Evolutionary conservation across 2,113 vertebrate genomes (phyloP).

Genomic region (Scolopax mira): DNA sequence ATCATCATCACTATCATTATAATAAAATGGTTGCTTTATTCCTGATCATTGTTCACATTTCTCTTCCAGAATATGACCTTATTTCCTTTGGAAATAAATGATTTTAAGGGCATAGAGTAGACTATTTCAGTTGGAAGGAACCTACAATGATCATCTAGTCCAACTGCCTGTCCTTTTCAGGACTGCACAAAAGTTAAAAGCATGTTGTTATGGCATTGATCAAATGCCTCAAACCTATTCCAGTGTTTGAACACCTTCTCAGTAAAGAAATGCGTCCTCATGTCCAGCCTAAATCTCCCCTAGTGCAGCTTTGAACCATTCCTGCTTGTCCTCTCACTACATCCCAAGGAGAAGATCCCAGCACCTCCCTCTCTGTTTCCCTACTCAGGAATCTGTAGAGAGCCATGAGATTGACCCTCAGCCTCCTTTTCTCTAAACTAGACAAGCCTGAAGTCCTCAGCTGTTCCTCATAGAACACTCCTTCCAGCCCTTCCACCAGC

Average conservation of each 20-base stretch:
- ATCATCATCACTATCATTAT: neutral
- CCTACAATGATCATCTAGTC: neutral
- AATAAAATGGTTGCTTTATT: neutral
- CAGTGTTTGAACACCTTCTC: neutral
- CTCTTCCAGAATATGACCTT: neutral
- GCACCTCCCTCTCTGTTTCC: neutral
- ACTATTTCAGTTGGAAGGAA: neutral
- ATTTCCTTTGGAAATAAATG: neutral
- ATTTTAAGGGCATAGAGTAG: neutral
- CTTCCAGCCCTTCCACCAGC: neutral
- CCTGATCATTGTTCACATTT: neutral
- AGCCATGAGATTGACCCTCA: neutral
- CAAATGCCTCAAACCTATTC: neutral
- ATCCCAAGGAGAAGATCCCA: neutral
- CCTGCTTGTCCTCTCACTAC: rapidly evolving
- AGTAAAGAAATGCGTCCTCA: neutral
- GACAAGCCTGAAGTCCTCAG: neutral
- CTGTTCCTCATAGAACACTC: neutral
- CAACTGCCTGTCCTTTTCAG: neutral
- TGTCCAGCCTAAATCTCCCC: neutral
- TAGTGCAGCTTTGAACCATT: neutral
- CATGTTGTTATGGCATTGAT: neutral
- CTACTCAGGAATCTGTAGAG: neutral
- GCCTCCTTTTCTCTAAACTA: neutral
- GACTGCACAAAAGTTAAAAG: neutral